Percentiles rank a stretch among this genome's conserved stretches.
Evolutionary conservation across 2,113 vertebrate species (phyloP).

Genomic region (Labeo catla): DNA sequence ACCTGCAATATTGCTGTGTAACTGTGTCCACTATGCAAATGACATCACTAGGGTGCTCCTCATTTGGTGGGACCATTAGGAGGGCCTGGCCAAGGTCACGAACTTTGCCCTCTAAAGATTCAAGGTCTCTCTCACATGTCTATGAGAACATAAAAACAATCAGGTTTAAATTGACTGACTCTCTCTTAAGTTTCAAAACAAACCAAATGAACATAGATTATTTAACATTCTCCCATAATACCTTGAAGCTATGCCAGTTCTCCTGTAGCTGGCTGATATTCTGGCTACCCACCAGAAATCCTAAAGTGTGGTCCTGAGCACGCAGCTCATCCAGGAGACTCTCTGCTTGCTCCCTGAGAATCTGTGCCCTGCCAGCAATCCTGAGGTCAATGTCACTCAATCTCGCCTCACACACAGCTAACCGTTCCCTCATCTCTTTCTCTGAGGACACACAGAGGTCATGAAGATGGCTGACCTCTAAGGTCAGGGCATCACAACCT

Average conservation of each 20-base stretch:
- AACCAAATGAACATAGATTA: neutral
- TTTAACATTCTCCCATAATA: slow-evolving; percentile 38
- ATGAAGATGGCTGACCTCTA: slow-evolving; percentile 71
- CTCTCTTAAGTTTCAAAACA: neutral
- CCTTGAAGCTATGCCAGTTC: slow-evolving; percentile 76
- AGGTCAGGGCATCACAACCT: slow-evolving; percentile 67
- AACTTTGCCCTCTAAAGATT: slow-evolving; percentile 65
- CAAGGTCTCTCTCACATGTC: slow-evolving; percentile 69
- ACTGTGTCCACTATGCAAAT: slow-evolving; percentile 61
- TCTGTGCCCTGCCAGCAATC: slow-evolving; percentile 37
- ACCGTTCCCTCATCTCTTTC: slow-evolving; percentile 62
- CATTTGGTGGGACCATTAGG: slow-evolving; percentile 31
- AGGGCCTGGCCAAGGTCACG: slow-evolving; percentile 64
- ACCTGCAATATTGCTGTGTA: slow-evolving; percentile 73
- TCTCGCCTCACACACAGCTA: slow-evolving; percentile 61
- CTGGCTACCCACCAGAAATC: slow-evolving; percentile 61
- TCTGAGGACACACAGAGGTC: slow-evolving; percentile 67
- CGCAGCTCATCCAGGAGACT: slow-evolving; percentile 72
- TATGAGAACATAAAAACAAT: slow-evolving; percentile 46
- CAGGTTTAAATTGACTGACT: neutral
- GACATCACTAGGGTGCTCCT: slow-evolving; percentile 65
- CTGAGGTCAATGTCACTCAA: slow-evolving; percentile 62
- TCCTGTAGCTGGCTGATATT: slow-evolving; percentile 70
- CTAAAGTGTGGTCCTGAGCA: slow-evolving; percentile 69
- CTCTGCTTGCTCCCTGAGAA: slow-evolving; percentile 64